Percentiles rank a stretch among this genome's conserved stretches.
These are phyloP conservation scores for Myathropa florea DNA, from an alignment of 2,888 invertebrate genomes.

Conservation along the genomic window DNA sequence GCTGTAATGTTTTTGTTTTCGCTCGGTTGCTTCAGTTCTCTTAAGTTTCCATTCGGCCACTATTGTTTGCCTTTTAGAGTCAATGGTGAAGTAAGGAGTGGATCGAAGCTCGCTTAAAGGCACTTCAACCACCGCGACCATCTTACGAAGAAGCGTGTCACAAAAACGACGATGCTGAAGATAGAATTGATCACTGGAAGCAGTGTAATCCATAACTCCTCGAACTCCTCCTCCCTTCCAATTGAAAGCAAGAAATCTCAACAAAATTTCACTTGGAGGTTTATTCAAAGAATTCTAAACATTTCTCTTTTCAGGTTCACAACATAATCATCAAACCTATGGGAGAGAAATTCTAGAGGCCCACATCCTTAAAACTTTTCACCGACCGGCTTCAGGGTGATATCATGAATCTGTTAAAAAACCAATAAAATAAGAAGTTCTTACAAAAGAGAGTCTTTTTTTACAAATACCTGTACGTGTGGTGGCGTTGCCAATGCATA, in stretches of 20 bases:
- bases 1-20: no score
- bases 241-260: not conserved
- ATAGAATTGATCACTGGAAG: no score
- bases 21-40: no score
- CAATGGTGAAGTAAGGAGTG: no score
- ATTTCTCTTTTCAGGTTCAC: slow-evolving; percentile 74
- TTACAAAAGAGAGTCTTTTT: not conserved
- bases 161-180: no score
- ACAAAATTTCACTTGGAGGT: not conserved
- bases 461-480: slow-evolving; percentile 76
- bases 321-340: slow-evolving; percentile 78
- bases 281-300: not conserved
- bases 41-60: no score
- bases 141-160: no score
- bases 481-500: slow-evolving; percentile 77
- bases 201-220: no score
- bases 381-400: slow-evolving; percentile 53
- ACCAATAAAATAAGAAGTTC: not conserved
- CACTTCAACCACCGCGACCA: no score
- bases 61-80: no score
- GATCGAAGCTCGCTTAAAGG: no score
- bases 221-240: no score
- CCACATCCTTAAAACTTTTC: slow-evolving; percentile 23
- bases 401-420: slow-evolving; percentile 44
- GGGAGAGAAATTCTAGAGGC: slow-evolving; percentile 77